Evolutionary conservation across 2,888 invertebrate genomes (phyloP).

Genomic region (Eretmocerus hayati): DNA sequence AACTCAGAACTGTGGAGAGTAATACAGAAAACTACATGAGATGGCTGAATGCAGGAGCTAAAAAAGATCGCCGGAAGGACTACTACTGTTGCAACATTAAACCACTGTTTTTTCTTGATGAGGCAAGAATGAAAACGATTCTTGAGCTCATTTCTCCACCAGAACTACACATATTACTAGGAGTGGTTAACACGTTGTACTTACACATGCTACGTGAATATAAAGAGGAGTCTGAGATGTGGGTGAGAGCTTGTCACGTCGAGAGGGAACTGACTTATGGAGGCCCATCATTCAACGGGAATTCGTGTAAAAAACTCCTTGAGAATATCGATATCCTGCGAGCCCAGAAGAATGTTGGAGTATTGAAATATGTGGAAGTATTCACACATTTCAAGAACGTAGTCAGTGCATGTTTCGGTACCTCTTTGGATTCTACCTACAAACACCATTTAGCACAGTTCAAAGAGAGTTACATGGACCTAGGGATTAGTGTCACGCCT

Average conservation of each 20-base stretch:
- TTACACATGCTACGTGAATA: slow-evolving; percentile 9
- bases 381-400: not conserved
- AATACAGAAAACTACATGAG: not conserved
- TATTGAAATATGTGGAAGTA: not conserved
- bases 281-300: slow-evolving; percentile 9
- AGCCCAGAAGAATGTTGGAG: not conserved
- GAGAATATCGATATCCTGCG: slow-evolving; percentile 12
- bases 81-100: not conserved
- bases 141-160: no score
- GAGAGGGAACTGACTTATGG: slow-evolving; percentile 7
- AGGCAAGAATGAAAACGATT: not conserved
- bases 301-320: slow-evolving; percentile 10
- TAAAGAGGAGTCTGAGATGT: slow-evolving; percentile 3
- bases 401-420: not conserved
- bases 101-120: not conserved
- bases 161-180: no score
- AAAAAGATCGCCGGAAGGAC: no score
- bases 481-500: not conserved
- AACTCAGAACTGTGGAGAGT: not conserved
- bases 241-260: slow-evolving; percentile 9
- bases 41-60: not conserved
- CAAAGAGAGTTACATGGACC: not conserved
- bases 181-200: no score
- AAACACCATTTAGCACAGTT: not conserved
- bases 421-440: not conserved